phyloP scores from a whole-genome alignment of 2,113 vertebrate genomes.

The Dicaeum eximium region DNA sequence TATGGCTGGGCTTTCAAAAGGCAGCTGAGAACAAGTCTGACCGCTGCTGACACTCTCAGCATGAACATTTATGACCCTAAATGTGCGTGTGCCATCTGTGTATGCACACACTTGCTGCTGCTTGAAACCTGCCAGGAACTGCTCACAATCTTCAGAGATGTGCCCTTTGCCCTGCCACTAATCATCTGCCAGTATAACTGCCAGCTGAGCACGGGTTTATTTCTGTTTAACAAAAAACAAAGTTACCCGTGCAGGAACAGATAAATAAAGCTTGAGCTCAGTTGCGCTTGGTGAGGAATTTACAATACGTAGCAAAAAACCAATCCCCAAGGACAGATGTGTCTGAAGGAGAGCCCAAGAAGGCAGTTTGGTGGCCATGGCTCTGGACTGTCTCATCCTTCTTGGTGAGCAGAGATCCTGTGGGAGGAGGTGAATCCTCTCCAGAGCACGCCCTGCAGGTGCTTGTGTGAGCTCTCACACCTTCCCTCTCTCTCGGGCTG shows the following conservation, averaged over 20 bases:
- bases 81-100: not conserved
- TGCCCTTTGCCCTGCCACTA: not conserved
- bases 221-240: not conserved
- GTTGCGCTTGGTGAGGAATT: not conserved
- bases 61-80: not conserved
- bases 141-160: not conserved
- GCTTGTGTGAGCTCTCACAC: accelerated
- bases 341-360: not conserved
- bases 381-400: not conserved
- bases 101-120: not conserved
- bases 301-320: not conserved
- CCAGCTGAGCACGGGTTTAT: not conserved
- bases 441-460: accelerated
- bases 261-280: not conserved
- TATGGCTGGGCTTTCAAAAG: accelerated
- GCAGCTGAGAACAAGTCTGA: not conserved
- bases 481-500: accelerated
- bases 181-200: not conserved
- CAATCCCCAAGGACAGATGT: not conserved
- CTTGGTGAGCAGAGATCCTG: not conserved
- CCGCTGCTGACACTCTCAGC: not conserved
- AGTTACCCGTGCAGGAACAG: not conserved
- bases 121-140: not conserved
- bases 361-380: not conserved
- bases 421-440: not conserved